Evolutionary conservation across 2,888 invertebrate genomes (phyloP), one percentile per base, ranked within the genome.

Genomic region (Automeris io): DNA sequence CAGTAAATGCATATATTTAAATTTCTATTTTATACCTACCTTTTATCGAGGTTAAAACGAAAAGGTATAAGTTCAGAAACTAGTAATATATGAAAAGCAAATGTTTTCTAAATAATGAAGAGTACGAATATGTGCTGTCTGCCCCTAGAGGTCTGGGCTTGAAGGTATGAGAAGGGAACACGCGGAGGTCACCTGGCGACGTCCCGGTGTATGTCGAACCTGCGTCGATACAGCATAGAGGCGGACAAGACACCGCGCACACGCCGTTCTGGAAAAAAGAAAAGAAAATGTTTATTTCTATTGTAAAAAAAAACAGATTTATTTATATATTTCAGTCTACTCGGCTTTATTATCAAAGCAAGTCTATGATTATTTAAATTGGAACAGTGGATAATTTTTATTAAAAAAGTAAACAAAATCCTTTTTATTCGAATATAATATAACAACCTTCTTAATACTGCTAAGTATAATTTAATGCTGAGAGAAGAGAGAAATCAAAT

Each of bases 191-290:
- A 91, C 91, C 91, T 90, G 81, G 90, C 90, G 76, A 90, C 89
- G 87, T 91, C 90, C 79, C 90, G 88, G 72, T 90, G 89, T 72
- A 89, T 90, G 72, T 89, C 87, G 76, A 90, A 89, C 83, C 89
- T 88, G 88, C 89, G 88, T 86, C 89, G 74, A 72, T 71, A 78
- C 80, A 75, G 80, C 87, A 87, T 86, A 83, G 81, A 80, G 70
- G 75, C 66, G 67, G 67, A 65, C 65, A 53, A 61, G 52, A 54
- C 49, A 46, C 55, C 56, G 61, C 64, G 67, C 69, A 61, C 70
- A 64, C 70, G 54, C 64, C 65, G 67, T 65, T 76, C 86, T 87
- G 83, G 1, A 65, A 67, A 46, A 25, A 65, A 40, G 66, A 59
- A 80, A 80, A 32, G 5, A 12, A 3, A 22, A 3, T 2, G 2